Evolutionary conservation across 2,888 invertebrate species (phyloP), one percentile per base, ranked within the genome.

Genomic region (Pollenia angustigena): DNA sequence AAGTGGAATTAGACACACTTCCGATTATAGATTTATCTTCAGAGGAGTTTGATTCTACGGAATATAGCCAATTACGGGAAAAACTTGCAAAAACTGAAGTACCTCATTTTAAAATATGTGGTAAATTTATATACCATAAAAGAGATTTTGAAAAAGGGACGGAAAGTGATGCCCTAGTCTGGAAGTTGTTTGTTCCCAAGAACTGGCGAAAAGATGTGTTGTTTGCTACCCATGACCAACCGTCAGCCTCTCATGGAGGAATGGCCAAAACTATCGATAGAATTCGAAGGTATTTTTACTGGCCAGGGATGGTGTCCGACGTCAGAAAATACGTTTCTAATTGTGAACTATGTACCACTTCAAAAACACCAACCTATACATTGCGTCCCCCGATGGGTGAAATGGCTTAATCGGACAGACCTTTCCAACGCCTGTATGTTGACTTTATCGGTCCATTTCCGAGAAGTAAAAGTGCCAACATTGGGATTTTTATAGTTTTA

Each of bases 111-210:
- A 50, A 23, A 2, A 2, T 50, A 14, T 9, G 8, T 7, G 48
- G 32, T 1, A 50, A 68, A 23, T 68, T 50, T 23, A 50, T 68
- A n/a, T 68, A 68, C n/a, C 8, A 68, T 8, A 11, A 48, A 12
- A 46, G 16, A 11, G 56, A 58, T 1, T 68, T 68, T 32, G 32
- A 50, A n/a, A 14, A 9, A 1, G 50, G 32, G 18, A 9, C 9
- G 3, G n/a, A 50, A 4, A 9, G n/a, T 46, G 46, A 8, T 64
- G 14, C 42, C 2, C 12, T 23, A 10, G 14, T 2, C 16, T 68
- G 48, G 23, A 68, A 50, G 32, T 8, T 68, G 9, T 32, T 68
- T 3, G 50, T 68, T 0, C 50, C 68, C 0, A 18, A 50, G 32
- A 50, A 10, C 4, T 32, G 50, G 9, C 11, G 68, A 23, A 50